Evolutionary conservation across 35 echinoderm and acorn worm species (phyloP), one percentile per base, ranked within the genome.

Genomic region (Apostichopus californicus): DNA sequence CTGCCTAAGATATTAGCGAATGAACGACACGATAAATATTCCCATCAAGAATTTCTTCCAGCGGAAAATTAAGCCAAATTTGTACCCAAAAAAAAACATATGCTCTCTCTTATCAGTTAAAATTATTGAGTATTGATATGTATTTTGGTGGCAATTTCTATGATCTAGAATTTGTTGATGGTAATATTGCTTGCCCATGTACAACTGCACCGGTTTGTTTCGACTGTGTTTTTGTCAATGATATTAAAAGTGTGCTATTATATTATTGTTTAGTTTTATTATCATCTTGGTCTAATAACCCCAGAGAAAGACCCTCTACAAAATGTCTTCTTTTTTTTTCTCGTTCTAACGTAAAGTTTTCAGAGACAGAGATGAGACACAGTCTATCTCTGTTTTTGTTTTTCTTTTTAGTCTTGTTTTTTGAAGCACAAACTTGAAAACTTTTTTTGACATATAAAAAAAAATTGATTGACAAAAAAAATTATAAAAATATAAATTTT

Each of bases 371-470:
- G 71, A 22, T 75, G 14, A 46, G 34, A 46, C 17, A 18, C 17
- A 18, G 71, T 75, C 71, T 75, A 20, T 75, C 17, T 46, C 12
- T 12, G 0, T 83, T 83, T 5, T 56, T 55, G 12, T 55, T 83
- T 15, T 54, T 83, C 6, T 85, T n/a, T n/a, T n/a, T 85, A 23
- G 81, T 58, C 81, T 85, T 20, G 9, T 56, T 59, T 59, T 85
- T 85, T 11, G 81, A 85, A 85, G 81, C 81, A 85, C 81, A 85
- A 85, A 85, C 81, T 54, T 56, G 56, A 56, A 83, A 57, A 85
- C 14, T 58, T 85, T 85, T 85, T 84, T 18, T 46, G 55, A 85
- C 24, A 54, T 28, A 18, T 3, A 73, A 73, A 85, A 83, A 83
- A 85, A 85, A 85, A 85, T 60, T 9, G 1, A 55, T 5, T 8